A percentile compares a stretch with the other conserved stretches of the same genome.
phyloP scores from a whole-genome alignment of 2,113 vertebrate genomes.

The Callipepla californica region DNA sequence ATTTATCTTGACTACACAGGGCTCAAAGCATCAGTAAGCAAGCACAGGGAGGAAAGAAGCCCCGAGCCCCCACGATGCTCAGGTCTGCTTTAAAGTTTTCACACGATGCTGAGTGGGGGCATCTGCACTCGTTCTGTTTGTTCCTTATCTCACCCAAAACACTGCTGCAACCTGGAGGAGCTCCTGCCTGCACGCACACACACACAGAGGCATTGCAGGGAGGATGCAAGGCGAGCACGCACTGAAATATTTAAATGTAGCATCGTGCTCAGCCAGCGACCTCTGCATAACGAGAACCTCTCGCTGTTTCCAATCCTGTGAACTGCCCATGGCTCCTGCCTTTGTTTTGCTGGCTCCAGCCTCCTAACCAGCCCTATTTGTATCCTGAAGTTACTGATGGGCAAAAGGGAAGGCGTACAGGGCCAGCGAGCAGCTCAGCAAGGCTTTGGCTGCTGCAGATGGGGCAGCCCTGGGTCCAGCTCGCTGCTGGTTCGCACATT shows the following conservation, averaged over 20 bases:
- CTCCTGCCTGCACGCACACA: not conserved
- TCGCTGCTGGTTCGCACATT: not conserved
- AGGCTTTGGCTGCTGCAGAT: conserved; percentile 51
- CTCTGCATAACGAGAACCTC: conserved; percentile 58
- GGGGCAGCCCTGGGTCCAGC: conserved; percentile 43
- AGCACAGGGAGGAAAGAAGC: not conserved
- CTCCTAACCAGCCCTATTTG: conserved; percentile 39
- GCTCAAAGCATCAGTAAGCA: not conserved
- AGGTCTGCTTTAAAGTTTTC: not conserved
- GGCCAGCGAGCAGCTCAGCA: not conserved
- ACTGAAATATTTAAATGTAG: conserved; percentile 28
- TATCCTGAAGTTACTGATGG: not conserved
- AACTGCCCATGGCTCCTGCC: not conserved
- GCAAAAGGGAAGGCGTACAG: not conserved
- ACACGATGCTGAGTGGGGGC: not conserved
- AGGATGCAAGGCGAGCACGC: not conserved
- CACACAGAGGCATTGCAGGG: not conserved
- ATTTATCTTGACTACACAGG: not conserved
- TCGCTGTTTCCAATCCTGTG: conserved; percentile 21
- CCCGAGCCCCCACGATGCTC: not conserved
- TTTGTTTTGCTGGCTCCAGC: conserved; percentile 15
- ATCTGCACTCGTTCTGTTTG: not conserved
- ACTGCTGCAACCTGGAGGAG: not conserved
- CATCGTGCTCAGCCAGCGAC: conserved; percentile 3
- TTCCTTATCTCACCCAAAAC: conserved; percentile 6